Conservation (phyloP, 2,113 vertebrate genomes). For the Notiomystis cincta region DNA sequence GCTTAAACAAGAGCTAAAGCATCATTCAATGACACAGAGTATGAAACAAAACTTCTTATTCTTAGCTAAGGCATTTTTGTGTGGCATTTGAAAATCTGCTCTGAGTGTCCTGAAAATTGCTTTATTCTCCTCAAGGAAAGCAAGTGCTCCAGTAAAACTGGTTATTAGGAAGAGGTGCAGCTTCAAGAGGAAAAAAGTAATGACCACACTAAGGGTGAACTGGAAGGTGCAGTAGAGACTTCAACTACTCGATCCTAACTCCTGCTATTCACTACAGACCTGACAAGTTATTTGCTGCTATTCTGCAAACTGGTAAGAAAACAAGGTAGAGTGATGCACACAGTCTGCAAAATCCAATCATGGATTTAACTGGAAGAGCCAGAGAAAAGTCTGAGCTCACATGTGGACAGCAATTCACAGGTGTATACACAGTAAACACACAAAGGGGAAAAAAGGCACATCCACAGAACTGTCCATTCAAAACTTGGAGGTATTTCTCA, state of each 20-base stretch:
- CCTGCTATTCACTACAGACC: neutral
- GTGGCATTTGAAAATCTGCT: neutral
- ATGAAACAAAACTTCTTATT: neutral
- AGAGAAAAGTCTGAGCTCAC: neutral
- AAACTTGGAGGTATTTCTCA: neutral
- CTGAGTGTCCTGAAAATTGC: neutral
- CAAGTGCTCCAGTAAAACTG: neutral
- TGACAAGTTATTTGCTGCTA: neutral
- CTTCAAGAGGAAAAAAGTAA: neutral
- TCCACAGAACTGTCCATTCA: neutral
- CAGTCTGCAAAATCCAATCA: neutral
- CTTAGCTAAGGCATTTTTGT: neutral
- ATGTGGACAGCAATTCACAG: neutral
- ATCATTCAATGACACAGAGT: neutral
- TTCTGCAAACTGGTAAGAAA: neutral
- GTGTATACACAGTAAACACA: neutral
- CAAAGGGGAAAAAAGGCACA: neutral
- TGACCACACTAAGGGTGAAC: neutral
- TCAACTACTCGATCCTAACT: rapidly evolving
- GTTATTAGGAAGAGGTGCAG: neutral
- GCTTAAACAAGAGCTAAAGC: neutral
- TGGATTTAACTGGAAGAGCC: neutral
- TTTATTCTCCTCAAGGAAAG: neutral
- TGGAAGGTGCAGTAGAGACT: neutral
- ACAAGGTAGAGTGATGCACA: neutral